Evolutionary conservation across 2,797 vertebrate species (phyloP).

Genomic region (Orestias chungarensis): DNA sequence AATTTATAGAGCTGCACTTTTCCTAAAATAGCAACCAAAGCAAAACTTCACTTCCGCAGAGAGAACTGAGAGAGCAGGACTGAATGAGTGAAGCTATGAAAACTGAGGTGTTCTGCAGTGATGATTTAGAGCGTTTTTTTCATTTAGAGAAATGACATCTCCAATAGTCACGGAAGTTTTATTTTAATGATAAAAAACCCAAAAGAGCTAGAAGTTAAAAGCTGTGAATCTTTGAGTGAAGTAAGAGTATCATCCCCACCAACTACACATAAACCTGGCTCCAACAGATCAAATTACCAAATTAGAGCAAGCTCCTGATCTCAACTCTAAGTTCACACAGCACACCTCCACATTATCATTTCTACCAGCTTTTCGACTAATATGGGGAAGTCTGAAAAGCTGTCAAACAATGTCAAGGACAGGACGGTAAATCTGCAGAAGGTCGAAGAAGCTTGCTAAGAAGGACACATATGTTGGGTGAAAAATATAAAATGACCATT

Average conservation of each 20-base stretch:
- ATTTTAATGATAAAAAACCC: neutral
- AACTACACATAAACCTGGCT: neutral
- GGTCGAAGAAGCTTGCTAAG: too few relatives aligned
- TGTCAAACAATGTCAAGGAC: neutral
- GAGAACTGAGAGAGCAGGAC: constrained; percentile 1
- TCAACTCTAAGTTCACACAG: neutral
- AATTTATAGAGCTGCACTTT: constrained; percentile 16
- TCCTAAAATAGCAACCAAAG: constrained; percentile 7
- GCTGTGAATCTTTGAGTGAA: neutral
- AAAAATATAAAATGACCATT: too few relatives aligned
- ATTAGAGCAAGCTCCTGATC: neutral
- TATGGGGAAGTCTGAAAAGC: neutral
- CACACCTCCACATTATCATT: neutral
- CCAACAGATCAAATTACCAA: neutral
- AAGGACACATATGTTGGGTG: too few relatives aligned
- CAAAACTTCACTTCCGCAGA: neutral
- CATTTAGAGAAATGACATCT: neutral
- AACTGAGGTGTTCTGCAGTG: neutral
- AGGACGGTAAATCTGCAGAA: too few relatives aligned
- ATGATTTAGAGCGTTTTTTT: neutral
- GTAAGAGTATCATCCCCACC: neutral
- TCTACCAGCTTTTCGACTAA: neutral
- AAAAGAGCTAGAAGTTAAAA: neutral
- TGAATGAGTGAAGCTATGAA: neutral
- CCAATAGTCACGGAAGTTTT: neutral